Conservation (phyloP, 2,888 invertebrate species). For the Eurois occulta region DNA sequence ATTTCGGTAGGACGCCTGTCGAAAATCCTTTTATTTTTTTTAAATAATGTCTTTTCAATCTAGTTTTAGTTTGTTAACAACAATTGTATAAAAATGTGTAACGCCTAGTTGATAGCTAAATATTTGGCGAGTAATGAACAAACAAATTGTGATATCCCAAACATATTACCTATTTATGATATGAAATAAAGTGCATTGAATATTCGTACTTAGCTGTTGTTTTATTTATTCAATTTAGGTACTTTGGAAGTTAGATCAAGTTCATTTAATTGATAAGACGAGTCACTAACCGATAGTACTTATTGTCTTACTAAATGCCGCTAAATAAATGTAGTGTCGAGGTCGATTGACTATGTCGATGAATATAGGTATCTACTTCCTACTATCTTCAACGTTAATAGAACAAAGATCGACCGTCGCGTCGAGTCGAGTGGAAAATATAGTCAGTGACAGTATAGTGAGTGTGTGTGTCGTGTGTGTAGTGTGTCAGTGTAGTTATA, state of each 20-base stretch:
- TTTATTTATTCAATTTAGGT: conserved; percentile 13
- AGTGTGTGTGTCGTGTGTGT: too few species aligned
- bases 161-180: conserved; percentile 83
- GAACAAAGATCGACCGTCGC: too few species aligned
- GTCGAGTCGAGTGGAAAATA: too few species aligned
- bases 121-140: conserved; percentile 76
- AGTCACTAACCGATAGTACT: too few species aligned
- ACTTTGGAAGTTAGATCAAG: neutral
- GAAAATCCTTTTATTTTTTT: conserved; percentile 14
- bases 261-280: too few species aligned
- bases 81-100: conserved; percentile 47
- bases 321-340: too few species aligned
- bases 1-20: neutral
- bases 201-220: conserved; percentile 56
- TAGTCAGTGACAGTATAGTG: too few species aligned
- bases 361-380: too few species aligned
- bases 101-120: conserved; percentile 58
- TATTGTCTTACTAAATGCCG: too few species aligned
- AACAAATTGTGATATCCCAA: conserved; percentile 85
- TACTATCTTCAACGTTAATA: too few species aligned
- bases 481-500: too few species aligned
- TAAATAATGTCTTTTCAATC: conserved; percentile 6
- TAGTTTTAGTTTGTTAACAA: conserved; percentile 32
- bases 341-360: too few species aligned
- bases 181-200: conserved; percentile 76